Evolutionary conservation across 2,797 vertebrate genomes (phyloP), one percentile per base, ranked within the genome.

Genomic region (Anableps anableps): DNA sequence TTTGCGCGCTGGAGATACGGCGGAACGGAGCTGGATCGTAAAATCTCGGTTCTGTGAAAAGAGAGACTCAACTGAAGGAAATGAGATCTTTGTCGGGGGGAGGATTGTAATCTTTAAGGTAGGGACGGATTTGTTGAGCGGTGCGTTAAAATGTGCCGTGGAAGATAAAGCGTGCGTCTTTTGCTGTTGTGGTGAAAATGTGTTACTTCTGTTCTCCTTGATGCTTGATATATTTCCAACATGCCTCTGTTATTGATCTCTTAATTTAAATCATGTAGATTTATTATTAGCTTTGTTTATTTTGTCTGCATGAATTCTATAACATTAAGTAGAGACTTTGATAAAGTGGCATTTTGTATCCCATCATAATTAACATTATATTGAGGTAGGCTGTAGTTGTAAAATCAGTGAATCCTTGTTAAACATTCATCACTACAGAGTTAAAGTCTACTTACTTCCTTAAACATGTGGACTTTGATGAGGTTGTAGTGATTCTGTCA

Each of bases 41-140:
- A 0, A 5, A 9, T 53, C n/a, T 31, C 41, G 68, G 51, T 43
- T 74, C 70, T 23, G 66, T 0, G 45, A 31, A n/a, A 66, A 3
- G 64, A 75, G 45, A 78, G 51, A 21, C 45, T 41, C 62, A 2
- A 58, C 80, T 36, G 81, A 76, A 45, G 64, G 87, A 62, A 4
- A 88, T 88, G 88, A 87, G 43, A 79, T 48, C 80, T 86, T 0
- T 77, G 60, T 62, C 76, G 76, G 45, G 80, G 1, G 77, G 74
- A 81, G 62, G 70, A 16, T 41, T 79, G 8, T 81, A 88, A 72
- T 80, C 72, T 5, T 66, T 82, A 76, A 87, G 92, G 90, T 91
- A 86, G 47, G 88, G 88, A 9, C 71, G 31, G 38, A 26, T 0
- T 72, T 71, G 2, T 29, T 38, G 26, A 51, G n/a, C 66, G 38